phyloP scores from a whole-genome alignment of 2,113 vertebrate genomes.

The Rafetus swinhoei region DNA sequence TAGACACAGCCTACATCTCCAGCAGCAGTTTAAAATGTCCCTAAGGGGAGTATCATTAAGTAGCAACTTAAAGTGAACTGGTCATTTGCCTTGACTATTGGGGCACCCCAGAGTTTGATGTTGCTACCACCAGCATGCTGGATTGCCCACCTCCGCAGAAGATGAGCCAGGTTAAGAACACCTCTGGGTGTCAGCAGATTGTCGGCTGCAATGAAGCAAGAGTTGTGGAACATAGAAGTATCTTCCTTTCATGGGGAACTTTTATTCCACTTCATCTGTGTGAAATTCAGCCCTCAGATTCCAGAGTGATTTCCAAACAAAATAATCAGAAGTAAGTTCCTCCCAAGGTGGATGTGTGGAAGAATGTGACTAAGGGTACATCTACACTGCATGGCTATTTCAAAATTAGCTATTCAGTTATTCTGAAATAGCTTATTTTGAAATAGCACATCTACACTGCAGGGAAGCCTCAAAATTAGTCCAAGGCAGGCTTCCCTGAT shows the following conservation, averaged over 20 bases:
- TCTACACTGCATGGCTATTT: too few relatives aligned
- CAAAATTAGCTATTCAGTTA: too few relatives aligned
- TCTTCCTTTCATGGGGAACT: constrained; percentile 18
- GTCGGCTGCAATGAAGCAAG: constrained; percentile 60
- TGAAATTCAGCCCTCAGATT: constrained; percentile 32
- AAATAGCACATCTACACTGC: too few relatives aligned
- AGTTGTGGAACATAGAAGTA: constrained; percentile 17
- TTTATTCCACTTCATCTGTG: neutral
- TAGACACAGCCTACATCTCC: too few relatives aligned
- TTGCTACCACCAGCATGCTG: constrained; percentile 59
- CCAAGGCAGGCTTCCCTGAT: too few relatives aligned
- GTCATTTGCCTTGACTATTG: neutral
- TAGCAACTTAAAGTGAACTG: constrained; percentile 28
- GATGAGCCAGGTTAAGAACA: neutral
- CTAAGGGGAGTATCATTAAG: neutral
- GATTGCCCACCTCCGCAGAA: constrained; percentile 44
- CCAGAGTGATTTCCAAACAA: constrained; percentile 59
- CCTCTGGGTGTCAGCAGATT: constrained; percentile 64
- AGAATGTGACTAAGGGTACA: neutral
- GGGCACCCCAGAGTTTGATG: neutral
- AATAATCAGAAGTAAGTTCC: constrained; percentile 40
- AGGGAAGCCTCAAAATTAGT: too few relatives aligned
- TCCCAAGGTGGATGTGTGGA: constrained; percentile 46
- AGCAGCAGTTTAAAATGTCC: neutral
- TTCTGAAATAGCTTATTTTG: too few relatives aligned